Base-by-base conservation (phyloP, 2,113 vertebrate genomes). In the Lepus americanus region DNA sequence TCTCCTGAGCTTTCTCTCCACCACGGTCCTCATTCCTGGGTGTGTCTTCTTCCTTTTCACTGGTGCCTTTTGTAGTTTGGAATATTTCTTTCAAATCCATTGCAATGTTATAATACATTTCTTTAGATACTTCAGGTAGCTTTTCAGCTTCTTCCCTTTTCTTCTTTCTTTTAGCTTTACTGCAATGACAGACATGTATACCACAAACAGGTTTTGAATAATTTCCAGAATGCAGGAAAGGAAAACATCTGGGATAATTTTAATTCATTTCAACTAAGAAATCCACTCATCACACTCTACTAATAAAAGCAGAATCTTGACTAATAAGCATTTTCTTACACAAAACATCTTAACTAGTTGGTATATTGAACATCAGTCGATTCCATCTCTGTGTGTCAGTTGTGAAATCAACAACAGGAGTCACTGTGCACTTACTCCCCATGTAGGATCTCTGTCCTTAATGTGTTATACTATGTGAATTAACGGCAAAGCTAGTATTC, bases 71-170 rank as follows among this genome's bases (percentile, higher is more conserved):
- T 17, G 96, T 74, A 63, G 89, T 67, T 31, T 98, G 98, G 64
- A 99, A 99, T 76, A 99, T 98, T 17, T 98, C 98, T 97, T 99
- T 99, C 76, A 99, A 98, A 95, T 99, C 98, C 0, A 81, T 94
- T 4, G 98, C 92, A 66, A 99, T 98, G 0, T 99, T 95, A 4
- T 99, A 99, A 94, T 98, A 99, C 14, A 97, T 99, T 87, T 99
- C 98, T 97, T 98, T 98, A 63, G 99, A 99, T 7, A 99, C 99
- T 25, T 99, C 98, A 0, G 99, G 99, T 7, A 98, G 95, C 89
- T 99, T 99, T 96, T 98, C 98, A 12, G 98, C 98, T 94, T 99
- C 99, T 39, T 99, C 98, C 8, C 96, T 98, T 95, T 98, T 99
- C 98, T 99, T 99, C 96, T 98, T 99, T 84, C 97, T 97, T 78